Base-by-base conservation (phyloP, 2,888 invertebrate species). In the Agrochola lota region DNA sequence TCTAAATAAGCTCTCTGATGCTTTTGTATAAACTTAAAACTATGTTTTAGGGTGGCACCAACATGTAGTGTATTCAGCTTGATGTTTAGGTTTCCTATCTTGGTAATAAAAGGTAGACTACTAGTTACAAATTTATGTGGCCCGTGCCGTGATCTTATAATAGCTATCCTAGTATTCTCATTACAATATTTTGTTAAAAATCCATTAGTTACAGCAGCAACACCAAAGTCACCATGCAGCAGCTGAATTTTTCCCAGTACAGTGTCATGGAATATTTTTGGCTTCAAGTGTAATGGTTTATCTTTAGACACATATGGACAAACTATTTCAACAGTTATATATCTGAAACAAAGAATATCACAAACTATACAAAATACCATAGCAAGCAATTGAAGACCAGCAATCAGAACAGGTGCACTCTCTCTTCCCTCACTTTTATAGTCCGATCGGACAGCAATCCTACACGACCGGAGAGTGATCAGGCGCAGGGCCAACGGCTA, bases 121-220 rank as follows among this genome's bases (percentile, higher is more conserved):
- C 98, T 98, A 0, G 98, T 96, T 0, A 98, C 96, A 92, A 98
- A 97, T 89, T 96, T 97, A 90, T 98, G 98, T 6, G 98, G 98
- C 0, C 98, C 98, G 92, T 98, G 98, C 71, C 98, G 95, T 30
- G 97, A 97, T 89, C 98, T 97, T 71, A 98, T 96, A 55, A 98
- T 97, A 0, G 98, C 98, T 87, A 98, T 97, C 94, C 97, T 97
- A 0, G 98, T 98, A 78, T 97, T 97, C 85, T 97, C 97, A 94
- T 98, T 98, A 91, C 98, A 98, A 94, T 98, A 98, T 95, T 98
- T 98, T 43, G 98, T 98, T 91, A 97, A 95, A 89, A 98, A 98
- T 43, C 98, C 98, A 76, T 97, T 95, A 90, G 97, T 97, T 12
- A 98, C 97, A 2, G 98, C 96, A 15, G 98, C 98, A 55, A 97